phyloP scores from a whole-genome alignment of 2,113 vertebrate genomes.

The Eidolon helvum region DNA sequence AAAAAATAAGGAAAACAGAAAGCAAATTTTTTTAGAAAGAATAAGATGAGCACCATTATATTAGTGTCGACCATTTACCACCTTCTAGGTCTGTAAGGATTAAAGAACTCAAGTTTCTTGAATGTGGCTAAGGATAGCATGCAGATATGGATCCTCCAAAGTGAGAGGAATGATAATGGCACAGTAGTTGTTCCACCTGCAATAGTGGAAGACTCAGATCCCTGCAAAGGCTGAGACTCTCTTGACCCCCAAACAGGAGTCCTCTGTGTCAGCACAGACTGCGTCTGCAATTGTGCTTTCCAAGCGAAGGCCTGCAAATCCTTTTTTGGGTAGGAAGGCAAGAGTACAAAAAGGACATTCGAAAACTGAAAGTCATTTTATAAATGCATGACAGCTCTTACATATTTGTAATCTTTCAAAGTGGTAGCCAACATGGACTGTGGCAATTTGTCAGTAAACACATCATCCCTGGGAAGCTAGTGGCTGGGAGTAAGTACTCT shows the following conservation, averaged over 20 bases:
- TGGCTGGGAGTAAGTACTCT: fast-evolving
- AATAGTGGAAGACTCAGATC: neutral
- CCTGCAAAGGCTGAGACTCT: neutral
- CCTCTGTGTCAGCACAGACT: neutral
- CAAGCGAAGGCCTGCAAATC: neutral
- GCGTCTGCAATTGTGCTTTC: neutral
- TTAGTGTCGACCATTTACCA: neutral
- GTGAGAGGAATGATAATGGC: too few relatives aligned
- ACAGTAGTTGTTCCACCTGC: neutral
- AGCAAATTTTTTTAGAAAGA: neutral
- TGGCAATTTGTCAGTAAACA: neutral
- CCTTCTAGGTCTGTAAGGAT: neutral
- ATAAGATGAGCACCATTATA: neutral
- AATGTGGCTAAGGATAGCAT: neutral
- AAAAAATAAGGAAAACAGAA: neutral
- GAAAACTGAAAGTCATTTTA: neutral
- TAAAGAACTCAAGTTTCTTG: neutral
- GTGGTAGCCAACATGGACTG: neutral
- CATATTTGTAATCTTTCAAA: neutral
- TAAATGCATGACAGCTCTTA: neutral
- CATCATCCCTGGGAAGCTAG: neutral
- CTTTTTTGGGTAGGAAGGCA: neutral
- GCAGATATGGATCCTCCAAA: neutral
- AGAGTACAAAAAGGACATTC: neutral
- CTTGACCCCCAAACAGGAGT: neutral